A percentile compares a stretch with the other conserved stretches of the same genome.
phyloP scores from a whole-genome alignment of 1,140 invertebrate species.

The Cydia fagiglandana region DNA sequence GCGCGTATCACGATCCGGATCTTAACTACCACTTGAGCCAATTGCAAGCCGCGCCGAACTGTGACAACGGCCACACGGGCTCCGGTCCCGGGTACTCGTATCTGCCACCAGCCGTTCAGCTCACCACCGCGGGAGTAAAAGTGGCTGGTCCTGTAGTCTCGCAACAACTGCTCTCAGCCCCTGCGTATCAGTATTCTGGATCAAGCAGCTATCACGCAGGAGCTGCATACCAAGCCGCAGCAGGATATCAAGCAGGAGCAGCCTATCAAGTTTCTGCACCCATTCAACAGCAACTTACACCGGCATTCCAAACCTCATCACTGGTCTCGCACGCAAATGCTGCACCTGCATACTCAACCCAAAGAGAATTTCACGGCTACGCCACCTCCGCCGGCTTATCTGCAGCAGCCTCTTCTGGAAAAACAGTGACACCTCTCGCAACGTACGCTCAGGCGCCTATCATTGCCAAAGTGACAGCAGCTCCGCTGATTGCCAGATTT shows the following conservation, averaged over 20 bases:
- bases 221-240: conserved; percentile 34
- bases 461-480: conserved; percentile 74
- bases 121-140: conserved; percentile 57
- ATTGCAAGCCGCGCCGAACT: conserved; percentile 61
- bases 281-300: conserved; percentile 44
- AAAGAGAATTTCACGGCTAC: conserved; percentile 69
- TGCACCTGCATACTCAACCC: conserved; percentile 44
- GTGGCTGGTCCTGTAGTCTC: conserved; percentile 40
- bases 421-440: conserved; percentile 57
- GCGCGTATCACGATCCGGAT: conserved; percentile 76
- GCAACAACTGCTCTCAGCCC: conserved; percentile 42
- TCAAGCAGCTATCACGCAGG: conserved; percentile 40
- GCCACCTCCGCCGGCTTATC: conserved; percentile 73
- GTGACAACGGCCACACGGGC: conserved; percentile 43
- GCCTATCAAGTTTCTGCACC: conserved; percentile 47
- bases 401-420: conserved; percentile 44
- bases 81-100: conserved; percentile 65
- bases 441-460: conserved; percentile 75
- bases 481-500: conserved; percentile 72
- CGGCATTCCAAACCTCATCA: conserved; percentile 56
- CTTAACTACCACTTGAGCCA: conserved; percentile 73
- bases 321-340: conserved; percentile 43
- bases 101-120: conserved; percentile 62
- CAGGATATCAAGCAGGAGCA: conserved; percentile 39
- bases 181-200: conserved; percentile 45